Conservation (phyloP, 2,888 invertebrate species). For the Smittia aterrima region DNA sequence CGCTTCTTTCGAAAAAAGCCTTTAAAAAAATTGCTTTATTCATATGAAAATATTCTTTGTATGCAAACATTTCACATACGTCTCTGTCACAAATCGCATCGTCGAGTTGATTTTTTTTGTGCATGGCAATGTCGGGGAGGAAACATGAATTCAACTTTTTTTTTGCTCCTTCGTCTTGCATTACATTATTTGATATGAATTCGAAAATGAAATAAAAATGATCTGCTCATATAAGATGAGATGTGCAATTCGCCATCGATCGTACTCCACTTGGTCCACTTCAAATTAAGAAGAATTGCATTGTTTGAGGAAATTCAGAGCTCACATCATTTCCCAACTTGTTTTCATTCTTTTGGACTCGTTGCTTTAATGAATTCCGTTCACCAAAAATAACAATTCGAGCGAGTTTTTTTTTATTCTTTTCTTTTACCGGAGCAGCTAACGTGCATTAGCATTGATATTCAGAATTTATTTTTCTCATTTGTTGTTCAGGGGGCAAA, state of each 20-base stretch:
- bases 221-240: background rate
- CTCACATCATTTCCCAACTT: background rate
- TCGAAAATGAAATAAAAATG: constrained; percentile 19
- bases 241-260: background rate
- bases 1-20: background rate
- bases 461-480: constrained; percentile 28
- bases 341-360: background rate
- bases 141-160: constrained; percentile 12
- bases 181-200: constrained; percentile 22
- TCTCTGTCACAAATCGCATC: constrained; percentile 31
- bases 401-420: background rate
- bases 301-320: background rate
- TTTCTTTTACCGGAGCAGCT: background rate
- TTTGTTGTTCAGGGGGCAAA: constrained; percentile 9
- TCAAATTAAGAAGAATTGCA: constrained; percentile 12
- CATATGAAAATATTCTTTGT: constrained; percentile 31
- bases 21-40: constrained; percentile 26
- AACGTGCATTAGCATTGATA: constrained; percentile 39
- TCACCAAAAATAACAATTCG: background rate
- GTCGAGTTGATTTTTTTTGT: background rate
- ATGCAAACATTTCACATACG: constrained; percentile 38
- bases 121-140: background rate
- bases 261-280: background rate
- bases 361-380: constrained; percentile 13
- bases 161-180: background rate